Conservation (phyloP, 2,113 vertebrate species). For the Furnarius figulus region DNA sequence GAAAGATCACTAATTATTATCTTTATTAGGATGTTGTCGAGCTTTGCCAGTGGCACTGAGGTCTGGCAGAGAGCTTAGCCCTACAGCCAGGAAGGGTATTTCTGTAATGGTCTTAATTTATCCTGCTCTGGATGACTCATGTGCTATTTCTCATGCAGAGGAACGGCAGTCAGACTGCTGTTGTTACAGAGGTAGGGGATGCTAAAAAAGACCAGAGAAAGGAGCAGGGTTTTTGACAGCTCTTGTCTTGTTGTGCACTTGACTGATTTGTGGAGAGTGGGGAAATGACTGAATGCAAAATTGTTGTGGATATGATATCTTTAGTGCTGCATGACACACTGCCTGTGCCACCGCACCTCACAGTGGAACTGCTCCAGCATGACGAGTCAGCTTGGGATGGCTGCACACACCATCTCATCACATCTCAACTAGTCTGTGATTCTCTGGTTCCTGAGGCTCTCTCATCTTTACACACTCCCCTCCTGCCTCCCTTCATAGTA, state of each 20-base stretch:
- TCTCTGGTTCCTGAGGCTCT: not conserved
- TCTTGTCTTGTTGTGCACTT: not conserved
- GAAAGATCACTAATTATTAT: constrained; percentile 13
- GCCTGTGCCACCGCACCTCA: not conserved
- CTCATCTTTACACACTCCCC: not conserved
- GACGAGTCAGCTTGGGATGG: fast-evolving
- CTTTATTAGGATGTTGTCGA: not conserved
- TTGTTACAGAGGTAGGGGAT: not conserved
- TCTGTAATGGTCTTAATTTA: not conserved
- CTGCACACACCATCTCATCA: not conserved
- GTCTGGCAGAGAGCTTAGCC: not conserved
- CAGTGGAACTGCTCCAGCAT: not conserved
- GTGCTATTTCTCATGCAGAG: not conserved
- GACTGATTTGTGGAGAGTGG: not conserved
- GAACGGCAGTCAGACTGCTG: not conserved
- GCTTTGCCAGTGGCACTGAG: not conserved
- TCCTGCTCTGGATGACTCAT: not conserved
- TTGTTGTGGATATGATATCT: not conserved
- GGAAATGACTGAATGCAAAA: not conserved
- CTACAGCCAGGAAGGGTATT: not conserved
- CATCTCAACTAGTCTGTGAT: not conserved
- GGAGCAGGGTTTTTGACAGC: not conserved
- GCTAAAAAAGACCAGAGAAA: not conserved
- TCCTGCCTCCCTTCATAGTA: not conserved
- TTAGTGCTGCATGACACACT: not conserved